A percentile compares a stretch with the other conserved stretches of the same genome.
Evolutionary conservation across 92 coral and sea anemone species (phyloP).

Genomic region (Phymanthus crucifer): DNA sequence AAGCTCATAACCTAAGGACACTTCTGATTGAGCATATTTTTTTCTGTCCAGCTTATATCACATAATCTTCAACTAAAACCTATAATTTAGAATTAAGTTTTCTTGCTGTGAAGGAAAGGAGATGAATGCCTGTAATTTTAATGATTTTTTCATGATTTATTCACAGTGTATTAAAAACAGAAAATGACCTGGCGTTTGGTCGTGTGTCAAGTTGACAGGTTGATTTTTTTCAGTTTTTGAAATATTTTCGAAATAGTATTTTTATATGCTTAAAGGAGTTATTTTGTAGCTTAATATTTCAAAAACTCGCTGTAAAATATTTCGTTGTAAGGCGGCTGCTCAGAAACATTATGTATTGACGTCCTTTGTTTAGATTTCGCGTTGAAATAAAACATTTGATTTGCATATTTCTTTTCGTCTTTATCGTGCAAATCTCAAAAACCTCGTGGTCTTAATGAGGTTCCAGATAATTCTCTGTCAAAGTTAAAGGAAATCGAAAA

Average conservation of each 20-base stretch:
- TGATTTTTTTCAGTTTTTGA: not conserved
- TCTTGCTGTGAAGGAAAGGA: not conserved
- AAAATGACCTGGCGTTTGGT: not conserved
- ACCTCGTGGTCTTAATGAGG: slow-evolving; percentile 3
- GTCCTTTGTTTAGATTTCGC: not conserved
- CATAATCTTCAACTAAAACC: not conserved
- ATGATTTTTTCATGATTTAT: not conserved
- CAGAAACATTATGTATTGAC: not conserved
- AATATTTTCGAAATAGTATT: too few relatives aligned
- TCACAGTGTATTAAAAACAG: slow-evolving; percentile 7
- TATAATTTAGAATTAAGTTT: not conserved
- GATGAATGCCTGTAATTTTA: not conserved
- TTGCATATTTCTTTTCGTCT: not conserved
- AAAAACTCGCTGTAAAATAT: not conserved
- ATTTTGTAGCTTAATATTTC: not conserved
- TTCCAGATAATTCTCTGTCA: not conserved
- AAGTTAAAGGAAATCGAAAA: not conserved
- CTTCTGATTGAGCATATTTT: not conserved
- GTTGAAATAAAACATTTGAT: not conserved
- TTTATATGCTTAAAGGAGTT: too few relatives aligned
- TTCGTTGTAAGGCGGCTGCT: not conserved
- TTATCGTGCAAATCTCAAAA: not conserved
- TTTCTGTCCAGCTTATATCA: not conserved
- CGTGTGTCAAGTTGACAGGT: not conserved
- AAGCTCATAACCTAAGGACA: not conserved